A percentile compares a stretch with the other conserved stretches of the same genome.
Conservation (phyloP, 1,140 invertebrate genomes). For the Zaprionus gabonicus region DNA sequence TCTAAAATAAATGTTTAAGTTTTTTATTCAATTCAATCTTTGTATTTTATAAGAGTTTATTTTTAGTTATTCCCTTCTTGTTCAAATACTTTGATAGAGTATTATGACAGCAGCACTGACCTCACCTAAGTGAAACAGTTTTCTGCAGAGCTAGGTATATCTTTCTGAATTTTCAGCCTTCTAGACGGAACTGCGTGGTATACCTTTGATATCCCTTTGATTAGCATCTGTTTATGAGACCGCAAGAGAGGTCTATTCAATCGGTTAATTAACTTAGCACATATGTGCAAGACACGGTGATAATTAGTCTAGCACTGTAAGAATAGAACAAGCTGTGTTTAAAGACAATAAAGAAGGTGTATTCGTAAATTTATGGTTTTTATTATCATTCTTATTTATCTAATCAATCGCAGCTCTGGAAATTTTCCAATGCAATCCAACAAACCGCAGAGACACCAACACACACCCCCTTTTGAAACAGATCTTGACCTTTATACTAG, state of each 20-base stretch:
- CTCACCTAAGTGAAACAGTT: background rate
- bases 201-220: background rate
- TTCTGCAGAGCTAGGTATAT: background rate
- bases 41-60: too few species aligned
- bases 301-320: constrained; percentile 50
- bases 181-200: background rate
- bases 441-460: background rate
- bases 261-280: constrained; percentile 70
- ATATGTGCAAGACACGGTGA: constrained; percentile 48
- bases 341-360: constrained; percentile 12
- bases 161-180: background rate
- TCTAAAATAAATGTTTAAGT: too few species aligned
- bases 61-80: background rate
- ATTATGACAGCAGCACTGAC: background rate
- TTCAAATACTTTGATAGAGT: too few species aligned
- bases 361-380: constrained; percentile 9
- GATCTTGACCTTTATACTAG: background rate
- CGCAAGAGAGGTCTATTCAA: background rate
- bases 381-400: constrained; percentile 9
- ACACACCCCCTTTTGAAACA: constrained; percentile 7
- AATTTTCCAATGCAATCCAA: constrained; percentile 23
- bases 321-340: constrained; percentile 52
- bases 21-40: too few species aligned
- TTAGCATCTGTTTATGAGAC: background rate
- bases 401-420: constrained; percentile 16